Percentiles rank a stretch among this genome's conserved stretches.
These are phyloP conservation scores for Girardinichthys multiradiatus DNA, from an alignment of 2,113 vertebrate species.

Conservation along the genomic window DNA sequence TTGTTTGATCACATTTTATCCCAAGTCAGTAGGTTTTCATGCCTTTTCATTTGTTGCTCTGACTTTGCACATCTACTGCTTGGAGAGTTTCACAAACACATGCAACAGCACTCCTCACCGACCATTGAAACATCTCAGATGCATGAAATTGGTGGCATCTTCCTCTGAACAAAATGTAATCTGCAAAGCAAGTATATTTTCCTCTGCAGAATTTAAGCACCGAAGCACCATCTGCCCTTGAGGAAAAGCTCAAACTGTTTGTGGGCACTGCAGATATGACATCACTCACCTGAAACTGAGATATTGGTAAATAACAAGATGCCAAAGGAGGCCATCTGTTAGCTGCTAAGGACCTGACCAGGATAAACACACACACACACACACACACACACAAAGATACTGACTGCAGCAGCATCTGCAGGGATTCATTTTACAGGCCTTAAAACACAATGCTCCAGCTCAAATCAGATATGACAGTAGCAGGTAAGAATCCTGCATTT, in stretches of 20 bases:
- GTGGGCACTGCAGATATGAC: slow-evolving; percentile 56
- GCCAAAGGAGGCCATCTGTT: slow-evolving; percentile 58
- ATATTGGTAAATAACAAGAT: slow-evolving; percentile 41
- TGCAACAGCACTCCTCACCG: background rate
- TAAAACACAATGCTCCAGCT: background rate
- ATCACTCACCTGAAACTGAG: slow-evolving; percentile 50
- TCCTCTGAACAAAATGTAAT: background rate
- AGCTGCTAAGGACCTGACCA: slow-evolving; percentile 11
- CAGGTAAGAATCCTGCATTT: background rate
- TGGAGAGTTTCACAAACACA: background rate
- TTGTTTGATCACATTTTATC: background rate
- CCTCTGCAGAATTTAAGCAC: background rate
- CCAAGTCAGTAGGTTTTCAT: background rate
- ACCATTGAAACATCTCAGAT: background rate
- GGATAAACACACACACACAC: slow-evolving; percentile 23
- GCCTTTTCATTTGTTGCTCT: background rate
- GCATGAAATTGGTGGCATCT: background rate
- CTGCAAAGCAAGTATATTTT: background rate
- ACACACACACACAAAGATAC: slow-evolving; percentile 18
- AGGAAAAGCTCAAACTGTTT: slow-evolving; percentile 1
- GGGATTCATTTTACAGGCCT: background rate
- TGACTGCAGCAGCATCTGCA: slow-evolving; percentile 26
- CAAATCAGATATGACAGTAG: background rate
- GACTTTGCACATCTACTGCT: background rate
- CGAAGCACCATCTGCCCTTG: slow-evolving; percentile 12